These are phyloP conservation scores for Acleris laterana DNA, from an alignment of 2,888 invertebrate genomes.

Conservation along the genomic window DNA sequence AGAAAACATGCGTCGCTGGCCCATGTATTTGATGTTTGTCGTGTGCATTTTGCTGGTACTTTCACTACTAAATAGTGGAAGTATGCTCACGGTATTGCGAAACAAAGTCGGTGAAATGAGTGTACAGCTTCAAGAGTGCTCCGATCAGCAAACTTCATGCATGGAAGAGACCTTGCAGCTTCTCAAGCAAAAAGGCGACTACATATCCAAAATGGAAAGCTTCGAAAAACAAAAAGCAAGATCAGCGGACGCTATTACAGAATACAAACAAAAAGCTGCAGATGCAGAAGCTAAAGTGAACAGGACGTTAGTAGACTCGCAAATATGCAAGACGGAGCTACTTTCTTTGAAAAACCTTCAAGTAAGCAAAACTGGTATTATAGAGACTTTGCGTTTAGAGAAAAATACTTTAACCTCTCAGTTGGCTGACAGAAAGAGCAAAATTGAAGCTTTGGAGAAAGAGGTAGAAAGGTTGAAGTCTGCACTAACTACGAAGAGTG, in stretches of 20 bases:
- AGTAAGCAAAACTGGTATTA: constrained; percentile 71
- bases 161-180: constrained; percentile 73
- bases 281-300: constrained; percentile 71
- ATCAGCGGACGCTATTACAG: constrained; percentile 59
- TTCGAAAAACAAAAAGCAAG: constrained; percentile 65
- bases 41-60: constrained; percentile 73
- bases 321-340: constrained; percentile 75
- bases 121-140: constrained; percentile 72
- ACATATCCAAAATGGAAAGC: constrained; percentile 65
- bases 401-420: constrained; percentile 72
- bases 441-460: constrained; percentile 71
- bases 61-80: constrained; percentile 80
- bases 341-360: constrained; percentile 78
- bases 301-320: constrained; percentile 67
- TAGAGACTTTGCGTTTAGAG: constrained; percentile 75
- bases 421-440: constrained; percentile 67
- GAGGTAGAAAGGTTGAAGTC: constrained; percentile 67
- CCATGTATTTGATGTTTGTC: constrained; percentile 75
- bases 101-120: constrained; percentile 65
- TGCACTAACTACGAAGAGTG: constrained; percentile 69
- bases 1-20: constrained; percentile 82
- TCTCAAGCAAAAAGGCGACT: constrained; percentile 70
- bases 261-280: constrained; percentile 58
- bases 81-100: constrained; percentile 72
- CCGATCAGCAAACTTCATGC: constrained; percentile 70